Percentiles rank a stretch among this genome's conserved stretches.
Evolutionary conservation across 2,888 invertebrate species (phyloP).

Genomic region (Schizotus pectinicornis): DNA sequence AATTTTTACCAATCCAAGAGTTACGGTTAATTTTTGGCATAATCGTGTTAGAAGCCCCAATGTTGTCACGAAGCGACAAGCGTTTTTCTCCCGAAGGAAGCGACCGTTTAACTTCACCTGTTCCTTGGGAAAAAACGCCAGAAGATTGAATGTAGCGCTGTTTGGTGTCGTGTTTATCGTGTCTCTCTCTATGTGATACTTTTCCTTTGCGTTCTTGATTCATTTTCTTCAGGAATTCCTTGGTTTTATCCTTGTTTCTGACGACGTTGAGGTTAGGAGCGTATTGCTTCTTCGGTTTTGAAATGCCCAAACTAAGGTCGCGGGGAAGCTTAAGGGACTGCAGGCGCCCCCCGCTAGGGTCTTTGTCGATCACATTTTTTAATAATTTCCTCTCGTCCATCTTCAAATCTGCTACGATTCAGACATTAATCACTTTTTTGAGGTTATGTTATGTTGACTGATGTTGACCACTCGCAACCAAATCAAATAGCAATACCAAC

Average conservation of each 20-base stretch:
- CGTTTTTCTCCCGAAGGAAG: conserved; percentile 3
- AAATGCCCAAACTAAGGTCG: conserved; percentile 53
- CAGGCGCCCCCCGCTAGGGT: conserved; percentile 40
- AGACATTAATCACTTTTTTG: conserved; percentile 3
- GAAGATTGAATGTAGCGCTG: conserved; percentile 46
- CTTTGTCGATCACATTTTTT: conserved; percentile 26
- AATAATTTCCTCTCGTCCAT: conserved; percentile 28
- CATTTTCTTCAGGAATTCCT: conserved; percentile 43
- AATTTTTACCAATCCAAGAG: conserved; percentile 43
- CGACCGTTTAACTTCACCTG: conserved; percentile 30
- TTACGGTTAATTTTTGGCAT: conserved; percentile 45
- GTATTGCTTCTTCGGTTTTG: conserved; percentile 51
- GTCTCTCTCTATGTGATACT: background rate
- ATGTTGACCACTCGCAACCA: no score
- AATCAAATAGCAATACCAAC: no score
- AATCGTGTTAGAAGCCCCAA: conserved; percentile 33
- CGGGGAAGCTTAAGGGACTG: conserved; percentile 50
- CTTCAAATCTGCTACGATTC: background rate
- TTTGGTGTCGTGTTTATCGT: conserved; percentile 26
- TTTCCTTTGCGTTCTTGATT: conserved; percentile 33
- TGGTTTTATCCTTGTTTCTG: conserved; percentile 49
- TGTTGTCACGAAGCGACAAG: conserved; percentile 30
- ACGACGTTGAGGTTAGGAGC: conserved; percentile 54
- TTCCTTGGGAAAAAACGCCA: conserved; percentile 54
- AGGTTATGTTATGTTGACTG: background rate